A percentile compares a stretch with the other conserved stretches of the same genome.
Conservation (phyloP, 1,140 invertebrate genomes). For the Eufriesea mexicana region DNA sequence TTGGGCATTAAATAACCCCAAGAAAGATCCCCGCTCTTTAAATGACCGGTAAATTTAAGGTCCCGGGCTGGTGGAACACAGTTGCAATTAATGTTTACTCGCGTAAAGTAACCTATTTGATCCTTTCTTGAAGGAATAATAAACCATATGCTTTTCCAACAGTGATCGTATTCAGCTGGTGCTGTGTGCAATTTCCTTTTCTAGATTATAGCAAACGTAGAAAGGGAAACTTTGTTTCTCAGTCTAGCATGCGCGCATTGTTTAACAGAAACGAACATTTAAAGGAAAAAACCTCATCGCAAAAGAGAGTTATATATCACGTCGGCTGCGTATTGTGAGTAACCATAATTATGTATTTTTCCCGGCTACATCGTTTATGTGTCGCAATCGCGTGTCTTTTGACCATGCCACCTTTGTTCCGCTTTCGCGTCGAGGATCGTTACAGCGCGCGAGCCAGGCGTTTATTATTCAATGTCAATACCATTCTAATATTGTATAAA, state of each 20-base stretch:
- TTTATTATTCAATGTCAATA: neutral
- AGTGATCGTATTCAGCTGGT: neutral
- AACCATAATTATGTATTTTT: slow-evolving; percentile 56
- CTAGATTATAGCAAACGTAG: slow-evolving; percentile 47
- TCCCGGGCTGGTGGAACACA: neutral
- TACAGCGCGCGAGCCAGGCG: neutral
- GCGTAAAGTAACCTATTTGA: slow-evolving; percentile 40
- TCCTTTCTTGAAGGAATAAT: slow-evolving; percentile 22
- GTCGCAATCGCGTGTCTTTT: neutral
- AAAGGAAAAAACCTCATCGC: slow-evolving; percentile 47
- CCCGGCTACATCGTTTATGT: slow-evolving; percentile 7
- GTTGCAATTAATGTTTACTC: slow-evolving; percentile 46
- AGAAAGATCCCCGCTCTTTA: neutral
- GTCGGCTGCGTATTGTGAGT: slow-evolving; percentile 44
- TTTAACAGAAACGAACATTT: slow-evolving; percentile 54
- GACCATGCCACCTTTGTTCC: neutral
- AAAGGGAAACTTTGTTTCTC: slow-evolving; percentile 57
- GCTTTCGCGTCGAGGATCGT: slow-evolving; percentile 32
- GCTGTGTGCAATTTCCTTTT: slow-evolving; percentile 37
- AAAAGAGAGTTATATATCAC: slow-evolving; percentile 57
- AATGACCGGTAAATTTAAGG: neutral
- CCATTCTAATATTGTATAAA: neutral
- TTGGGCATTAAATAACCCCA: neutral
- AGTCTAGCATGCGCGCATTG: slow-evolving; percentile 28
- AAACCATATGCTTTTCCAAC: slow-evolving; percentile 35